Percentiles rank a stretch among this genome's conserved stretches.
Evolutionary conservation across 2,888 invertebrate genomes (phyloP).

Genomic region (Sinohyriopsis cumingii): DNA sequence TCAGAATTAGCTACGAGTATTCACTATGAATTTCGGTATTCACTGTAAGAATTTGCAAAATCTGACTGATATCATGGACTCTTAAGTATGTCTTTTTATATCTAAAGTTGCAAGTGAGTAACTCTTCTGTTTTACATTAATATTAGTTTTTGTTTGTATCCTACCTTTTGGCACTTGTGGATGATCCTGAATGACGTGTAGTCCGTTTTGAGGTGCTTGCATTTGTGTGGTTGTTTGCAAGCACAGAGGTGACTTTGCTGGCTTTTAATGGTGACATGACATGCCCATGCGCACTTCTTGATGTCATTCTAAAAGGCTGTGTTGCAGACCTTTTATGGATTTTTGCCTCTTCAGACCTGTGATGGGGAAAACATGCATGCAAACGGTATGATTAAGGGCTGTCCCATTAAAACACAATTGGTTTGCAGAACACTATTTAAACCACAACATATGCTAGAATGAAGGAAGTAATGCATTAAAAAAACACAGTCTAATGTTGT

Average conservation of each 20-base stretch:
- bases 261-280: slow-evolving; percentile 65
- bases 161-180: slow-evolving; percentile 62
- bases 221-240: slow-evolving; percentile 50
- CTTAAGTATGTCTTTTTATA: too few species aligned
- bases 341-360: slow-evolving; percentile 62
- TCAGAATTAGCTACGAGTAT: too few species aligned
- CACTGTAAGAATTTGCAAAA: too few species aligned
- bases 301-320: slow-evolving; percentile 56
- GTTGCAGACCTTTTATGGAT: slow-evolving; percentile 64
- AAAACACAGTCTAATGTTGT: too few species aligned
- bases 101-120: neutral
- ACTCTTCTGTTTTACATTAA: slow-evolving; percentile 8
- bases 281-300: slow-evolving; percentile 64
- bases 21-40: too few species aligned
- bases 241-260: slow-evolving; percentile 59
- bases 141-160: slow-evolving; percentile 16
- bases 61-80: too few species aligned
- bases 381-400: neutral
- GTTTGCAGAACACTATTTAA: neutral
- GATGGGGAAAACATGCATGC: slow-evolving; percentile 33
- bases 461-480: neutral
- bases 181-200: slow-evolving; percentile 52
- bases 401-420: neutral
- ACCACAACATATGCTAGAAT: neutral
- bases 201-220: slow-evolving; percentile 51